Percentiles rank a stretch among this genome's conserved stretches.
These are phyloP conservation scores for Ctenomys sociabilis DNA, from an alignment of 2,113 vertebrate genomes.

Conservation along the genomic window DNA sequence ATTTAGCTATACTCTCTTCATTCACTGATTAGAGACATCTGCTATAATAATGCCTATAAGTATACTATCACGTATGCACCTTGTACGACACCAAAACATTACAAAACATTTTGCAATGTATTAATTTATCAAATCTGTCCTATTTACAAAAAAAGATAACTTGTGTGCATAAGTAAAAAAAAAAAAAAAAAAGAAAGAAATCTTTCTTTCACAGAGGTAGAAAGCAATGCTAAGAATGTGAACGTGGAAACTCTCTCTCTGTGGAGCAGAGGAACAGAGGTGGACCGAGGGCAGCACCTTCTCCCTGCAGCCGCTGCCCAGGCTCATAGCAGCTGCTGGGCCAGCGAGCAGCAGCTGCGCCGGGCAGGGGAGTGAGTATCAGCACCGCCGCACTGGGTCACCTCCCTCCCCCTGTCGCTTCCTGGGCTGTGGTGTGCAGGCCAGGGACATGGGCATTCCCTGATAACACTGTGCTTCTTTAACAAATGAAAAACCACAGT, in stretches of 20 bases:
- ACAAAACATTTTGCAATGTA: too few relatives aligned
- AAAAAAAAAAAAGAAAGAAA: too few relatives aligned
- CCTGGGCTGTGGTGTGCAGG: background rate
- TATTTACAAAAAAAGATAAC: too few relatives aligned
- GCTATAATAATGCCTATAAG: too few relatives aligned
- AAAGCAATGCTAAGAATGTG: background rate
- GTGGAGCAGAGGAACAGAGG: background rate
- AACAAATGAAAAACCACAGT: background rate
- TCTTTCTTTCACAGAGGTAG: background rate
- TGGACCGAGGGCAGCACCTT: background rate
- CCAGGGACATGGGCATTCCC: background rate
- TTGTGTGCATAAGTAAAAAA: too few relatives aligned
- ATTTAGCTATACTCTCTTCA: too few relatives aligned
- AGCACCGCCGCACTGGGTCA: background rate
- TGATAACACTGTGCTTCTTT: background rate
- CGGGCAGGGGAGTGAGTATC: background rate
- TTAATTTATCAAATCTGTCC: too few relatives aligned
- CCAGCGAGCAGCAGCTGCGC: accelerated
- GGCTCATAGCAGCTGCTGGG: background rate
- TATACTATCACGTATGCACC: too few relatives aligned
- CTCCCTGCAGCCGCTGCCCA: background rate
- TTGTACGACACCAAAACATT: too few relatives aligned
- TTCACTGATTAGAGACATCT: too few relatives aligned
- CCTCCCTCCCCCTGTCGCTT: background rate
- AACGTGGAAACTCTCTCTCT: background rate